Conservation (phyloP, 2,113 vertebrate genomes). For the Eclectus roratus region DNA sequence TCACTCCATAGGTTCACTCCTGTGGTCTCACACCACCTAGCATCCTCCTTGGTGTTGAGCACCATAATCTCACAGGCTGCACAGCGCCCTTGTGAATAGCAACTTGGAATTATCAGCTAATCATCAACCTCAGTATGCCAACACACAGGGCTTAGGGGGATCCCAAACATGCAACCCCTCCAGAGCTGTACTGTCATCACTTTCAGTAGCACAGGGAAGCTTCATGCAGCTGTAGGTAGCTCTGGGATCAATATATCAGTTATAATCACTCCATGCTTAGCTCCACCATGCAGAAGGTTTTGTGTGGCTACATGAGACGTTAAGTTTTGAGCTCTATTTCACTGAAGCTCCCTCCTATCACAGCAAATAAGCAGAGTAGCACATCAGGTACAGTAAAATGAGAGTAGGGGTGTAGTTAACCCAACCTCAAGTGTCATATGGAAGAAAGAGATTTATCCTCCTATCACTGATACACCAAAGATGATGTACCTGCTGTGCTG, state of each 20-base stretch:
- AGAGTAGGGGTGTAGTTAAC: not conserved
- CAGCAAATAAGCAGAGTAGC: not conserved
- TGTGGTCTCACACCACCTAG: not conserved
- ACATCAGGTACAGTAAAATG: not conserved
- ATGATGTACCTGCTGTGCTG: not conserved
- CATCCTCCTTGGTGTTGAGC: not conserved
- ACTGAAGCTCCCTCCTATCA: not conserved
- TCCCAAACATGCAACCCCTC: not conserved
- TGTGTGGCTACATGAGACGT: not conserved
- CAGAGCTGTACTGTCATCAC: not conserved
- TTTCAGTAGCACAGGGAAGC: not conserved
- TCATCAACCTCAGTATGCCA: not conserved
- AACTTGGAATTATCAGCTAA: not conserved
- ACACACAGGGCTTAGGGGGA: not conserved
- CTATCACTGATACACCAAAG: not conserved
- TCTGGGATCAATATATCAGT: not conserved
- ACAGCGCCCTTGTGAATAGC: not conserved
- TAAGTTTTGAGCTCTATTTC: not conserved
- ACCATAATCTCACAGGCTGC: not conserved
- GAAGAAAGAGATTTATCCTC: not conserved
- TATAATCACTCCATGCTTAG: no score
- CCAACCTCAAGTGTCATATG: fast-evolving
- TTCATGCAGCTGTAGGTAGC: not conserved
- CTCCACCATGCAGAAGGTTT: not conserved
- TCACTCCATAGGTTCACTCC: not conserved